Percentiles rank a stretch among this genome's conserved stretches.
Evolutionary conservation across 2,888 invertebrate genomes (phyloP).

Genomic region (Agriopis aurantiaria): DNA sequence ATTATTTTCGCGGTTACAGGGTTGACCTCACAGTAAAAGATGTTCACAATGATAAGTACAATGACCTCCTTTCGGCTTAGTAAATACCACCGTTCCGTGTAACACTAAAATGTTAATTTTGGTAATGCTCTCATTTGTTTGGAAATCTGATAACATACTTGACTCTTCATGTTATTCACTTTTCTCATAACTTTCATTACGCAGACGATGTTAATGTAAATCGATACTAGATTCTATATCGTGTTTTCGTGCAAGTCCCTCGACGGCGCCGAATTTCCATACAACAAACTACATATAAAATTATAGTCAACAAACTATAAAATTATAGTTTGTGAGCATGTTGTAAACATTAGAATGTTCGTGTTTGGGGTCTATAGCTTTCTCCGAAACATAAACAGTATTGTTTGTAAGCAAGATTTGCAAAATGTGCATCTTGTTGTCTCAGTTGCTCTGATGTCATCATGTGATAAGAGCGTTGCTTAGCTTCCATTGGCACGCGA

Average conservation of each 20-base stretch:
- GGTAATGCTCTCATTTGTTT: neutral
- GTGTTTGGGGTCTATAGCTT: conserved; percentile 16
- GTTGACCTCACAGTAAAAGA: too few species aligned
- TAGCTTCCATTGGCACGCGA: conserved; percentile 55
- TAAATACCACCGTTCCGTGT: too few species aligned
- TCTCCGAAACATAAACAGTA: conserved; percentile 28
- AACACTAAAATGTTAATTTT: neutral
- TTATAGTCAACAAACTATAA: conserved; percentile 10
- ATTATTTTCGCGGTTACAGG: too few species aligned
- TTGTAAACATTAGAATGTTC: conserved; percentile 24
- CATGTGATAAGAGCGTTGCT: conserved; percentile 58
- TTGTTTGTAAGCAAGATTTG: conserved; percentile 39
- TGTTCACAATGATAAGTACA: too few species aligned
- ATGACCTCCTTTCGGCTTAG: too few species aligned
- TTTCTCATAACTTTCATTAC: conserved; percentile 6
- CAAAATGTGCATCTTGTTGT: conserved; percentile 23
- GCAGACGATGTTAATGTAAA: conserved; percentile 11
- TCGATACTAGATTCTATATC: conserved; percentile 15
- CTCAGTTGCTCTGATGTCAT: conserved; percentile 48
- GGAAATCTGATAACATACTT: neutral
- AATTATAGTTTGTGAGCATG: conserved; percentile 13
- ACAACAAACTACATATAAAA: conserved; percentile 9
- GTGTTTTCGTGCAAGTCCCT: conserved; percentile 25
- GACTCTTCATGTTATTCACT: neutral
- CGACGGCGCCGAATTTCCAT: conserved; percentile 12